Evolutionary conservation across 2,797 vertebrate species (phyloP).

Genomic region (Girardinus metallicus): DNA sequence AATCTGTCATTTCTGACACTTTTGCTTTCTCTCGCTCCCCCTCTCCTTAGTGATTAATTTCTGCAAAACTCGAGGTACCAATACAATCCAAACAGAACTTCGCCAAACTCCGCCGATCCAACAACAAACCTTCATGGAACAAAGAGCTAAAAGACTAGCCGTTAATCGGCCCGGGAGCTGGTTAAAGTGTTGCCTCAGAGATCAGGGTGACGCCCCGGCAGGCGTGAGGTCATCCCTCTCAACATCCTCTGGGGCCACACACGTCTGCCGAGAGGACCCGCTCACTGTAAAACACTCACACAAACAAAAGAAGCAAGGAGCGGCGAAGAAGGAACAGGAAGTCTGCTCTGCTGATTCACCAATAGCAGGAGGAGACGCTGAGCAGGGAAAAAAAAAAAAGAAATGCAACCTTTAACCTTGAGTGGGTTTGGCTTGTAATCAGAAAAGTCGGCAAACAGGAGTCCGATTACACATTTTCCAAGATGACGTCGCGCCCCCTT

Average conservation of each 20-base stretch:
- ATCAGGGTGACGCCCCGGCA: constrained; percentile 38
- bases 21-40: constrained; percentile 37
- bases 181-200: constrained; percentile 34
- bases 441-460: constrained; percentile 70
- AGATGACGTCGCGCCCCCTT: constrained; percentile 11
- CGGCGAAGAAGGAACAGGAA: constrained; percentile 79
- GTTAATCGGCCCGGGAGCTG: constrained; percentile 22
- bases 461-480: constrained; percentile 72
- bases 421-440: constrained; percentile 63
- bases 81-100: neutral
- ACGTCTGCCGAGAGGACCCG: constrained; percentile 38
- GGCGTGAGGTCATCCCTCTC: constrained; percentile 55
- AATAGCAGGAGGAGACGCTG: constrained; percentile 58
- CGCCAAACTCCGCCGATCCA: constrained; percentile 8
- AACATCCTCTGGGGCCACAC: constrained; percentile 35
- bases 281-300: constrained; percentile 47
- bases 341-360: constrained; percentile 59
- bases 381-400: constrained; percentile 55
- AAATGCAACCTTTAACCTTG: constrained; percentile 63
- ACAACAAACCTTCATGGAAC: constrained; percentile 56
- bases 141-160: constrained; percentile 46
- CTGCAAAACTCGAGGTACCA: neutral
- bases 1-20: constrained; percentile 2
- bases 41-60: neutral
- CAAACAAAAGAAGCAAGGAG: constrained; percentile 68